Conservation (phyloP, 2,113 vertebrate species). For the Tiliqua scincoides region DNA sequence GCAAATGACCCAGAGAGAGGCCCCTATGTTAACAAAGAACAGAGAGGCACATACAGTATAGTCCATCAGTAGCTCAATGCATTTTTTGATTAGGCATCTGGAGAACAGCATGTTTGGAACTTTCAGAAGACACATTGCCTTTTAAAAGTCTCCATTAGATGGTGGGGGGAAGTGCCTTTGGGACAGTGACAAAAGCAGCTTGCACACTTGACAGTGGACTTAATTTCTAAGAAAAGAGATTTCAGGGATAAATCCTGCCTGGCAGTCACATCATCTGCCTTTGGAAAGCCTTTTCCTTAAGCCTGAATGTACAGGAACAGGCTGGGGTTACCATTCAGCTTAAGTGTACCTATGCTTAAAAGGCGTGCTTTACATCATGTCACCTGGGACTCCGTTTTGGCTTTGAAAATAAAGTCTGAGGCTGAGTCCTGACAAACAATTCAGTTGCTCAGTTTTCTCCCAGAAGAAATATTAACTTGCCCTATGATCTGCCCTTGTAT, state of each 20-base stretch:
- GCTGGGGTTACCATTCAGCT: neutral
- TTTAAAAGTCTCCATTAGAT: neutral
- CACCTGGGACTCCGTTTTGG: too few relatives aligned
- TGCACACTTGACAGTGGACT: neutral
- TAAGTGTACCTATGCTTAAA: too few relatives aligned
- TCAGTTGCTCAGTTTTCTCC: neutral
- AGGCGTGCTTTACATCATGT: neutral
- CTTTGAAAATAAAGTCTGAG: neutral
- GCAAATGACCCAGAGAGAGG: neutral
- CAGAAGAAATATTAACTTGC: neutral
- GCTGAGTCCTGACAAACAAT: neutral
- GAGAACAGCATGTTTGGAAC: neutral
- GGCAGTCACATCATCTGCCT: neutral
- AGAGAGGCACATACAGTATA: too few relatives aligned
- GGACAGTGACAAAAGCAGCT: neutral
- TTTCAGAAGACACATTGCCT: conserved; percentile 23
- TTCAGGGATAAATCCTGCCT: neutral
- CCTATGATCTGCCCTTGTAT: too few relatives aligned
- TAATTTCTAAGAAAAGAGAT: neutral
- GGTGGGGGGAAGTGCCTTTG: conserved; percentile 16
- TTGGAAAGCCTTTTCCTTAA: neutral
- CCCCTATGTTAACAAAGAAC: neutral
- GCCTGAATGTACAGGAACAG: neutral
- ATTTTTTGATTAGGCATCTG: neutral
- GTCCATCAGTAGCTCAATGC: neutral